These are phyloP conservation scores for Promerops cafer DNA, from an alignment of 2,113 vertebrate species.

Conservation along the genomic window DNA sequence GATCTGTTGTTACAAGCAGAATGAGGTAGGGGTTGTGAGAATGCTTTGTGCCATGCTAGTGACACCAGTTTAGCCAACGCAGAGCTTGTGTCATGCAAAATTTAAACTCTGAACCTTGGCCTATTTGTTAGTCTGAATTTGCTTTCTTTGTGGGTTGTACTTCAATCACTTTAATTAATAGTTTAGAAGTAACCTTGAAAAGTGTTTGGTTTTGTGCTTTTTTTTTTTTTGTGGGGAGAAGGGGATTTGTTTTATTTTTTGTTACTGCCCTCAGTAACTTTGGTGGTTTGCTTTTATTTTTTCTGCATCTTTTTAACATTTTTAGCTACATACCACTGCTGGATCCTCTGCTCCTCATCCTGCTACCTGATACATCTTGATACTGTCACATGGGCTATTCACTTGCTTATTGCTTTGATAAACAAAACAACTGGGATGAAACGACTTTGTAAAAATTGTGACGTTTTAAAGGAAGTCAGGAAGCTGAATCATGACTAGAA, in stretches of 20 bases:
- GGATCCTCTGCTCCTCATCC: not conserved
- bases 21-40: not conserved
- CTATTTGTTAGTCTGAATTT: not conserved
- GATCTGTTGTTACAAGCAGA: not conserved
- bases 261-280: not conserved
- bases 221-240: too few species aligned
- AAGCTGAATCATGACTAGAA: not conserved
- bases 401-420: not conserved
- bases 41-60: not conserved
- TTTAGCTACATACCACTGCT: not conserved
- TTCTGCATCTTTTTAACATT: not conserved
- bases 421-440: not conserved
- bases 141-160: not conserved
- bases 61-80: not conserved
- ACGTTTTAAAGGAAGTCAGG: not conserved
- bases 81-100: not conserved
- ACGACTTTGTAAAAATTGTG: not conserved
- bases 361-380: not conserved
- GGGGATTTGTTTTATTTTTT: not conserved
- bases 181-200: not conserved
- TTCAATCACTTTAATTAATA: not conserved
- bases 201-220: not conserved
- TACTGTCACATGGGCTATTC: not conserved
- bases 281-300: not conserved
- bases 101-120: not conserved